A percentile compares a stretch with the other conserved stretches of the same genome.
phyloP scores from a whole-genome alignment of 2,888 invertebrate species.

The Platerodrilus igneus region DNA sequence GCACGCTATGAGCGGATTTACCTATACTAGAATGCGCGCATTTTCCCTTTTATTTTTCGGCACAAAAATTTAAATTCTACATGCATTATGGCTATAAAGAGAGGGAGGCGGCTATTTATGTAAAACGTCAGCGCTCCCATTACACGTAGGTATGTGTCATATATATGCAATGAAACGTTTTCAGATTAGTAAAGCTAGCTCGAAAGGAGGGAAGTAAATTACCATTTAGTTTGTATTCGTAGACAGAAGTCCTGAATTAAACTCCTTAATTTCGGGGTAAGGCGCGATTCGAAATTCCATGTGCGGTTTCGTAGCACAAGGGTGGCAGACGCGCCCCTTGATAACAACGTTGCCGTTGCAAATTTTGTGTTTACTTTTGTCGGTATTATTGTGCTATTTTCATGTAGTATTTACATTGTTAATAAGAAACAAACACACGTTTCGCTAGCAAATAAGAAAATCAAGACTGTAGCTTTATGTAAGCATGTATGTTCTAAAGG shows the following conservation, averaged over 20 bases:
- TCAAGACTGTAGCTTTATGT: too few species aligned
- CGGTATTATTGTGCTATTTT: too few species aligned
- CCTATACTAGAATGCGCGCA: slow-evolving; percentile 14
- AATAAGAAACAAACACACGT: slow-evolving; percentile 13
- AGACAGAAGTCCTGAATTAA: slow-evolving; percentile 3
- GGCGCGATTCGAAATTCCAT: neutral
- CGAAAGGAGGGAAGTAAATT: too few species aligned
- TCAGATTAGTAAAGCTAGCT: slow-evolving; percentile 9
- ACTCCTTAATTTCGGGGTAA: slow-evolving; percentile 4
- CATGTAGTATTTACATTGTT: slow-evolving; percentile 16
- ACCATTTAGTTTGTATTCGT: too few species aligned
- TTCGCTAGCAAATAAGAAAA: too few species aligned
- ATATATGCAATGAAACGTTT: slow-evolving; percentile 3
- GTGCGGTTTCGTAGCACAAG: slow-evolving; percentile 9
- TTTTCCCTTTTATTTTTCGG: slow-evolving; percentile 10
- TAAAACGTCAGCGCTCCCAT: slow-evolving; percentile 3
- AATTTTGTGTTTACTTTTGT: slow-evolving; percentile 5
- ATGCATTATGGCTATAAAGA: neutral
- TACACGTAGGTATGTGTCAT: too few species aligned
- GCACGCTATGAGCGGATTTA: slow-evolving; percentile 22
- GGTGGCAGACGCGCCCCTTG: slow-evolving; percentile 9
- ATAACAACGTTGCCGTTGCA: slow-evolving; percentile 7
- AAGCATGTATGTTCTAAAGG: too few species aligned
- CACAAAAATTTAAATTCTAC: neutral
- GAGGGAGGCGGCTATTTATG: neutral